Evolutionary conservation across 2,113 vertebrate species (phyloP).

Genomic region (Notiomystis cincta): DNA sequence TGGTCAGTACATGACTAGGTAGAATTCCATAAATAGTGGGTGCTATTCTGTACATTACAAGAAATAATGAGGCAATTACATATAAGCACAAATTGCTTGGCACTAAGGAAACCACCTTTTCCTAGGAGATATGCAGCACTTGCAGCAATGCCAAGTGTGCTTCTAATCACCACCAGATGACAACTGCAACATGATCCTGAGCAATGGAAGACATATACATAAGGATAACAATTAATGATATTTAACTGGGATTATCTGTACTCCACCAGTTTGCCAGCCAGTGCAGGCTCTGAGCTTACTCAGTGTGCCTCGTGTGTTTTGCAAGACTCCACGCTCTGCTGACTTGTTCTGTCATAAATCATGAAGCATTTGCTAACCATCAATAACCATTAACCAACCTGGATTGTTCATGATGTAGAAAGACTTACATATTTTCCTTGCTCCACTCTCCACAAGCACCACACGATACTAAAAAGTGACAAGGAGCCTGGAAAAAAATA

Average conservation of each 20-base stretch:
- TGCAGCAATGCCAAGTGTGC: neutral
- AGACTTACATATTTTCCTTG: neutral
- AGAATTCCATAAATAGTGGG: neutral
- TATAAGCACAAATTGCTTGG: neutral
- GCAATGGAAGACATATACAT: neutral
- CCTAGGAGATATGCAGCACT: neutral
- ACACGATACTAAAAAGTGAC: neutral
- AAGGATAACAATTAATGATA: neutral
- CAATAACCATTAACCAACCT: slow-evolving; percentile 27
- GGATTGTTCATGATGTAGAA: neutral
- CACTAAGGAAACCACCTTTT: neutral
- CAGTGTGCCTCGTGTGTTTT: neutral
- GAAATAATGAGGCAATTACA: neutral
- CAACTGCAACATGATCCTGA: neutral
- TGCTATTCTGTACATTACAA: neutral
- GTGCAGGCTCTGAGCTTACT: neutral
- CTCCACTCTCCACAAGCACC: neutral
- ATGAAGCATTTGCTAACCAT: neutral
- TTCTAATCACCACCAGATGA: neutral
- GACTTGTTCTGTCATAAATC: slow-evolving; percentile 8
- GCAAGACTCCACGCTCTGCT: slow-evolving; percentile 35
- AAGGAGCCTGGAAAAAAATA: neutral
- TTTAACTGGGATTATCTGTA: slow-evolving; percentile 36
- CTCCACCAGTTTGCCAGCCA: neutral
- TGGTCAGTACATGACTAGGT: neutral